Evolutionary conservation across 2,113 vertebrate genomes (phyloP), one percentile per base, ranked within the genome.

Genomic region (Microtus montanus): DNA sequence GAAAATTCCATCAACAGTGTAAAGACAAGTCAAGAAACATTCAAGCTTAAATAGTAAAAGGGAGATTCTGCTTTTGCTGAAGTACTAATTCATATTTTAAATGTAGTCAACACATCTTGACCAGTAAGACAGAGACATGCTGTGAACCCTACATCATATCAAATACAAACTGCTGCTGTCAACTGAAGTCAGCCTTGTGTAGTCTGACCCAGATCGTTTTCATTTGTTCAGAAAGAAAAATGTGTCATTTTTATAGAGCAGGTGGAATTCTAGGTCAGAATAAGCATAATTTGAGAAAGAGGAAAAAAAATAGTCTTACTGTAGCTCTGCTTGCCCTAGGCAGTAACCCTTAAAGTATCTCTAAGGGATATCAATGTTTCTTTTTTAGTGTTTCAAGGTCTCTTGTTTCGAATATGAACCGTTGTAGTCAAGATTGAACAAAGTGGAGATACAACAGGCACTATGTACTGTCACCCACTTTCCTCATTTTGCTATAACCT

Each of bases 151-250:
- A 58, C 30, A 52, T 91, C 35, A 87, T 68, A 87, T 87, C 92
- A 89, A 44, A 6, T 71, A 54, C 95, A 91, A 83, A 24, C 54
- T 90, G 15, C 84, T 41, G 78, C 93, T 94, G 85, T 94, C 90
- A 94, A 11, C 80, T 66, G 58, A 85, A 70, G 35, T 83, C 92
- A 88, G 3, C 44, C n/a, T 88, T 38, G 66, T 38, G 77, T 41
- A 71, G 58, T 82, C 70, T 90, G 77, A 89, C 77, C 80, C 63
- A 85, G 24, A 97, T 91, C 44, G 80, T 73, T 95, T 95, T 89
- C 64, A 94, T 96, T 97, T 96, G 54, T 52, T 96, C 66, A 20
- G 52, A 73, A 85, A 82, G 22, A 77, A 97, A 96, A 54, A 94
- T 61, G 58, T 87, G 66, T 94, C 94, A 66, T 80, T 91, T 93